phyloP scores from a whole-genome alignment of 2,888 invertebrate genomes.

The Notodromas monacha region DNA sequence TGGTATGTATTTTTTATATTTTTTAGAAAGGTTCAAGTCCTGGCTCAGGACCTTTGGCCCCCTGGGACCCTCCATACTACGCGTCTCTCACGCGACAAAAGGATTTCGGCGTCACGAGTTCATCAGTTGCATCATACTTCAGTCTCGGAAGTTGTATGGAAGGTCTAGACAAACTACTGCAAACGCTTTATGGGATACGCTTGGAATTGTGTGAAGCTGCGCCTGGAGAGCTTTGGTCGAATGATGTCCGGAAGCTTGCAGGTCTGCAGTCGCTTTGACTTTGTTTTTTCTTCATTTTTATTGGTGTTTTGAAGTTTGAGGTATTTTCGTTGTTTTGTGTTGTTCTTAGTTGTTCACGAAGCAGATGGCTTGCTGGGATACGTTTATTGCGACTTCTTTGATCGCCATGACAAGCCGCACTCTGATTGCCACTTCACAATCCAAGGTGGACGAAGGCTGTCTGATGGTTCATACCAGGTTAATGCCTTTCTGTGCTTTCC shows the following conservation, averaged over 20 bases:
- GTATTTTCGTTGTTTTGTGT: background rate
- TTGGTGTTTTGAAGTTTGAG: background rate
- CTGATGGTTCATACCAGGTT: slow-evolving; percentile 47
- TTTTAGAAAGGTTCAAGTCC: too few relatives aligned
- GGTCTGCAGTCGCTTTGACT: slow-evolving; percentile 12
- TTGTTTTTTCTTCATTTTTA: background rate
- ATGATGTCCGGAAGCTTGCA: slow-evolving; percentile 66
- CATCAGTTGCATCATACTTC: slow-evolving; percentile 45
- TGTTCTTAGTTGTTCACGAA: slow-evolving; percentile 22
- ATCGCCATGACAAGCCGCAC: slow-evolving; percentile 57
- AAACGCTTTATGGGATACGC: slow-evolving; percentile 43
- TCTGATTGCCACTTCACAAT: slow-evolving; percentile 99
- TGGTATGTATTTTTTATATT: too few relatives aligned
- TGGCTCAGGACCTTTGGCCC: slow-evolving; percentile 12
- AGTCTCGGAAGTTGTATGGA: slow-evolving; percentile 86
- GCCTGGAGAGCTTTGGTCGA: slow-evolving; percentile 53
- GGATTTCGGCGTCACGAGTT: slow-evolving; percentile 16
- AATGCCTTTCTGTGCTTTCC: too few relatives aligned
- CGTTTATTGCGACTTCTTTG: slow-evolving; percentile 90
- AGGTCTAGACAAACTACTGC: slow-evolving; percentile 62
- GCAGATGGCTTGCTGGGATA: slow-evolving; percentile 49
- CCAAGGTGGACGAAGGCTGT: slow-evolving; percentile 46
- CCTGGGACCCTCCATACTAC: slow-evolving; percentile 69
- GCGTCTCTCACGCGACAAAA: slow-evolving; percentile 25
- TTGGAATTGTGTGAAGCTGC: slow-evolving; percentile 34